phyloP scores from a whole-genome alignment of 2,797 vertebrate species.

The Scleropages formosus region DNA sequence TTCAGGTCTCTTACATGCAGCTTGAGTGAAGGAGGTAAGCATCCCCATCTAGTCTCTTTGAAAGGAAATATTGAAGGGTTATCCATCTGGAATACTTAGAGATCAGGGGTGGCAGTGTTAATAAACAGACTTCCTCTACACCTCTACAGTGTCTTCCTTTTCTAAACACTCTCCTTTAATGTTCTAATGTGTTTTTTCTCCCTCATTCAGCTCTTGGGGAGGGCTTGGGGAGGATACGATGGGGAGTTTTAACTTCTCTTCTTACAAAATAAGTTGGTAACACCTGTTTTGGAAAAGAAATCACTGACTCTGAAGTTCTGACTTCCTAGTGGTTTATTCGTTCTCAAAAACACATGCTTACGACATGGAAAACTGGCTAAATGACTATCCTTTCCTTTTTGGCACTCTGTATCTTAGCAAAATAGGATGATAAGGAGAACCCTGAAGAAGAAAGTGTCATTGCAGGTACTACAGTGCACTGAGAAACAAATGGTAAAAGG shows the following conservation, averaged over 20 bases:
- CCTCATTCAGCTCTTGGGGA: constrained; percentile 67
- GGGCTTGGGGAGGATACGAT: constrained; percentile 57
- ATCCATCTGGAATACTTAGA: constrained; percentile 70
- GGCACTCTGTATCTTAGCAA: constrained; percentile 26
- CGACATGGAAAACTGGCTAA: constrained; percentile 36
- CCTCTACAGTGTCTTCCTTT: constrained; percentile 81
- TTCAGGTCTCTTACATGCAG: neutral
- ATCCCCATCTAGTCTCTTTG: constrained; percentile 50
- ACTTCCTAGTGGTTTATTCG: constrained; percentile 46
- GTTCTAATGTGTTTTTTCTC: constrained; percentile 75
- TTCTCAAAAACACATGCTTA: constrained; percentile 44
- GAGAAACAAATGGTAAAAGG: too few relatives aligned
- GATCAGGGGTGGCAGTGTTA: constrained; percentile 87
- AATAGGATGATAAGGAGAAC: too few relatives aligned
- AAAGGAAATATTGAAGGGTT: constrained; percentile 60
- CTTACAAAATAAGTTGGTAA: constrained; percentile 53
- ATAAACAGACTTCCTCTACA: constrained; percentile 84
- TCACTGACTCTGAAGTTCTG: constrained; percentile 39
- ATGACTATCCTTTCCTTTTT: constrained; percentile 38
- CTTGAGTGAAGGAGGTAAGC: constrained; percentile 59
- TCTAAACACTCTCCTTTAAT: constrained; percentile 84
- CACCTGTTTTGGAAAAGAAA: constrained; percentile 65
- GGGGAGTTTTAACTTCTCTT: constrained; percentile 33
- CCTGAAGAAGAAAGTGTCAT: too few relatives aligned
- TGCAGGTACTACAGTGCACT: too few relatives aligned